Evolutionary conservation across 2,797 vertebrate genomes (phyloP), one percentile per base, ranked within the genome.

Genomic region (Urocyon cinereoargenteus): DNA sequence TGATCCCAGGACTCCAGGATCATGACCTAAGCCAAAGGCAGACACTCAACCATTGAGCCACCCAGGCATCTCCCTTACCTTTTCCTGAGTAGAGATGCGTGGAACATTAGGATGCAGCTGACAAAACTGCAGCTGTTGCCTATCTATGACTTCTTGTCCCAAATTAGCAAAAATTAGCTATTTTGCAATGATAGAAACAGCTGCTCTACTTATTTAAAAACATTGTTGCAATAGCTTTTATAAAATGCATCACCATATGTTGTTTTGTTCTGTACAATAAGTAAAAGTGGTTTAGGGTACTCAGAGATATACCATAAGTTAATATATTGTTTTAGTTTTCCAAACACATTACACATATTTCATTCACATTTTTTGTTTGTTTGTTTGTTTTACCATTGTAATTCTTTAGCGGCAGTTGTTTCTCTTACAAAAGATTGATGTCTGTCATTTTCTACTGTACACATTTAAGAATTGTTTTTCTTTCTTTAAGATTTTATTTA

Each of bases 101-200:
- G 95, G 61, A 98, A 96, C 81, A 94, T 95, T 97, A 90, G 92
- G 79, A 96, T 98, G 96, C 97, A 98, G 98, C 98, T 98, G 97
- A 96, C 22, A 96, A 96, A 98, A 90, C 81, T 97, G 97, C 98
- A 98, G 97, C 98, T 98, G 98, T 97, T 98, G 51, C 86, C 87
- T 90, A 5, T 95, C 97, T 97, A 91, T 1, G 1, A 98, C 98
- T 78, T 94, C 92, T 13, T 97, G 93, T 94, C 97, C 97, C 96
- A 97, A 98, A 98, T 95, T 98, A 98, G 96, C 97, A 97, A 98
- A 98, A 98, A 98, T 98, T 98, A 98, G 96, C 97, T 96, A 40
- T 97, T 98, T 98, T 98, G 83, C 83, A 98, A 97, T 97, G 98
- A 98, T 89, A 81, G 89, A 97, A 97, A 96, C 98, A 99, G 98